phyloP scores from a whole-genome alignment of 2,113 vertebrate genomes.

The Urocitellus parryii region DNA sequence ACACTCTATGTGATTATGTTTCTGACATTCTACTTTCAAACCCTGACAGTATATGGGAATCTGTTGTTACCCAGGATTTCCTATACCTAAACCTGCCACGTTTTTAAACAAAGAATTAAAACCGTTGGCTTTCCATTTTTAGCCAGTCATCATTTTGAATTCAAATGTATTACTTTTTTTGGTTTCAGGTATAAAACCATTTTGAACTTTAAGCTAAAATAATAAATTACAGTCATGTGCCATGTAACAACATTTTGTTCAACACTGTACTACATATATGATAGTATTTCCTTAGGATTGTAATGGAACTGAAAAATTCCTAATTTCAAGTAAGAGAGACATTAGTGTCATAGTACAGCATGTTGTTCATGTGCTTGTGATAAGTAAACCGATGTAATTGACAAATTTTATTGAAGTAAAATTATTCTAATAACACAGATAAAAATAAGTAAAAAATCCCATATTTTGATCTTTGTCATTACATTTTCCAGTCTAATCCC shows the following conservation, averaged over 20 bases:
- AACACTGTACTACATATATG: neutral
- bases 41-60: neutral
- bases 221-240: neutral
- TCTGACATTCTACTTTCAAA: neutral
- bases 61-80: neutral
- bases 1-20: neutral
- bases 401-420: neutral
- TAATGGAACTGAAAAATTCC: neutral
- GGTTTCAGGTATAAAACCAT: neutral
- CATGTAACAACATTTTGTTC: neutral
- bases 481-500: neutral
- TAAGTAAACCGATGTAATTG: neutral
- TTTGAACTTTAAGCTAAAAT: neutral
- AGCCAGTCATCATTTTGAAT: neutral
- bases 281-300: neutral
- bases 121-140: neutral
- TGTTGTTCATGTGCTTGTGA: neutral
- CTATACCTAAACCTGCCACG: neutral
- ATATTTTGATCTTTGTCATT: neutral
- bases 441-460: neutral
- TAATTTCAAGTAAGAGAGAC: neutral
- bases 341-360: neutral
- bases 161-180: neutral
- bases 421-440: neutral
- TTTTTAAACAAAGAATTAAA: neutral